Conservation (phyloP, 1,140 invertebrate species). For the Drosophila yakuba region DNA sequence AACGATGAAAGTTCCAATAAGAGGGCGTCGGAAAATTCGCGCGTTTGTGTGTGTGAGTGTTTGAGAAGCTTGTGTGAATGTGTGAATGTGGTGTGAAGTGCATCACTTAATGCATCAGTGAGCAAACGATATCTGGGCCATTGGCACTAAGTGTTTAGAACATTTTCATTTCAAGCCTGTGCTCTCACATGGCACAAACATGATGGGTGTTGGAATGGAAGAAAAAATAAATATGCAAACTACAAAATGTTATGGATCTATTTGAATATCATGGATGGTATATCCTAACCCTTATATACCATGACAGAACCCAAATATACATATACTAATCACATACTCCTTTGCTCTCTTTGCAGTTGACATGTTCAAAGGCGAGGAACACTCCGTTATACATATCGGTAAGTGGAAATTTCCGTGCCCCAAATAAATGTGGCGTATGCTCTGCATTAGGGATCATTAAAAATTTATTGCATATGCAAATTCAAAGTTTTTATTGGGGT, state of each 20-base stretch:
- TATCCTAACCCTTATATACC: background rate
- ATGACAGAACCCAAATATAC: background rate
- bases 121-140: conserved; percentile 63
- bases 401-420: conserved; percentile 48
- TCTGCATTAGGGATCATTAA: conserved; percentile 54
- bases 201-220: background rate
- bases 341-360: conserved; percentile 57
- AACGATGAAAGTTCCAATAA: conserved; percentile 40
- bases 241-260: background rate
- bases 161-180: conserved; percentile 21
- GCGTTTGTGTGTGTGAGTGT: conserved; percentile 9
- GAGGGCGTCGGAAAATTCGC: conserved; percentile 22
- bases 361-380: conserved; percentile 54
- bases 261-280: background rate
- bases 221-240: background rate
- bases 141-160: conserved; percentile 63
- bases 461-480: conserved; percentile 52
- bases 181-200: conserved; percentile 27
- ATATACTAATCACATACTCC: background rate
- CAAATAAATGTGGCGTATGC: conserved; percentile 3
- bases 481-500: conserved; percentile 28
- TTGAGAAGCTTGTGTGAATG: conserved; percentile 10
- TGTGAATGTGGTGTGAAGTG: conserved; percentile 27
- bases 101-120: conserved; percentile 68
- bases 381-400: conserved; percentile 58